Conservation (phyloP, 2,888 invertebrate species). For the Lasioglossum zephyrum region DNA sequence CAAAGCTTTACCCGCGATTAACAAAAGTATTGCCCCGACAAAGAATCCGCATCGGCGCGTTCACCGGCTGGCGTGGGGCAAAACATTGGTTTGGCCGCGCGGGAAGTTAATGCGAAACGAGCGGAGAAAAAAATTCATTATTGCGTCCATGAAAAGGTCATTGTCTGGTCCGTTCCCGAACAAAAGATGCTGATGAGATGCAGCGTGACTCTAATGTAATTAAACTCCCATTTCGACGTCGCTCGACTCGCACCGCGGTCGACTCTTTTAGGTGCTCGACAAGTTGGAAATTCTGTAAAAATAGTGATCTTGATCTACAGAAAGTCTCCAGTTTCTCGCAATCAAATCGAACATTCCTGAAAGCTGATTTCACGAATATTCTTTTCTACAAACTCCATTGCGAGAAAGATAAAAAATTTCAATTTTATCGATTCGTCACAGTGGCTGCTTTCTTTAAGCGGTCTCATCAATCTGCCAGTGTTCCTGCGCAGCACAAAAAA, state of each 20-base stretch:
- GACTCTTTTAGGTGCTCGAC: neutral
- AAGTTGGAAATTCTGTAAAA: neutral
- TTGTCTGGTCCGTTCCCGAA: constrained; percentile 10
- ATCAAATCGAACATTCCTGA: neutral
- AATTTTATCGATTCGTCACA: neutral
- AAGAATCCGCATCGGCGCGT: constrained; percentile 18
- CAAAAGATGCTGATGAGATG: constrained; percentile 3
- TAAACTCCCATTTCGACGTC: neutral
- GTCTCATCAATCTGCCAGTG: too few relatives aligned
- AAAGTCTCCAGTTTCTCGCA: neutral
- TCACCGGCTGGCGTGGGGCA: neutral
- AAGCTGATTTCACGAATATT: too few relatives aligned
- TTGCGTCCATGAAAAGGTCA: constrained; percentile 13
- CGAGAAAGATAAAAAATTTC: too few relatives aligned
- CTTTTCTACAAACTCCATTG: neutral
- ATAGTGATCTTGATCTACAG: neutral
- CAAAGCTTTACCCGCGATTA: constrained; percentile 33
- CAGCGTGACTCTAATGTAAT: neutral
- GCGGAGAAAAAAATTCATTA: constrained; percentile 24
- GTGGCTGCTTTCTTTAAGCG: too few relatives aligned
- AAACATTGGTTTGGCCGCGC: neutral
- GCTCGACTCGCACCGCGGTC: neutral
- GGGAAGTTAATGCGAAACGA: constrained; percentile 16
- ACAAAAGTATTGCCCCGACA: constrained; percentile 24
- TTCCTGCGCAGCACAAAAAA: neutral